These are phyloP conservation scores for Loripinus fragilis DNA, from an alignment of 2,888 invertebrate species.

Conservation along the genomic window DNA sequence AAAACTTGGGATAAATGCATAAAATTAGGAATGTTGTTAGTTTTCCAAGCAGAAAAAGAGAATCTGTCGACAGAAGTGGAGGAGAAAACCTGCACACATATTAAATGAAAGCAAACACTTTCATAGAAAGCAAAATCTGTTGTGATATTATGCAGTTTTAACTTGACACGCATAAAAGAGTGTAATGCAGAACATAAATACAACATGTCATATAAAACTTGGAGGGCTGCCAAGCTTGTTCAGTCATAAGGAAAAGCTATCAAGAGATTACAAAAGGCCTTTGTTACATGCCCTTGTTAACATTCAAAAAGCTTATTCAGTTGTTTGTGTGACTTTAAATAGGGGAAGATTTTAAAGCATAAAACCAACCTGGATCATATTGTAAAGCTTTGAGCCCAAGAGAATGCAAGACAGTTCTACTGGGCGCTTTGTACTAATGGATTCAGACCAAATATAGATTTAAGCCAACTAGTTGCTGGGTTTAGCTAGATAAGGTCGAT, in stretches of 20 bases:
- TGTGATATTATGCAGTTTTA: too few species aligned
- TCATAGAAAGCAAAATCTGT: too few species aligned
- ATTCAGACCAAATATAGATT: constrained; percentile 11
- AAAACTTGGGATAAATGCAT: too few species aligned
- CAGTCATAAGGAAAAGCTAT: not conserved
- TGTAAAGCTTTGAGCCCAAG: not conserved
- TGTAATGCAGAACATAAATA: constrained; percentile 8
- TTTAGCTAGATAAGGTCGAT: not conserved
- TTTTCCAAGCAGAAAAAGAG: too few species aligned
- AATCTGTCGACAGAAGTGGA: too few species aligned
- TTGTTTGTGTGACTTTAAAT: not conserved
- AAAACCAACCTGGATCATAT: not conserved
- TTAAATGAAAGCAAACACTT: too few species aligned
- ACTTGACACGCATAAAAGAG: not conserved
- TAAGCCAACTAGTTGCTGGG: not conserved
- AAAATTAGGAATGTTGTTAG: too few species aligned
- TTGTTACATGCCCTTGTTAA: not conserved
- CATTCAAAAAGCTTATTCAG: constrained; percentile 8
- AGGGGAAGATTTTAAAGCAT: not conserved
- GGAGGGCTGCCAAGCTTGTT: not conserved
- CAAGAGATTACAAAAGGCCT: not conserved
- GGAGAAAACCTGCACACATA: too few species aligned
- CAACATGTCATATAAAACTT: constrained; percentile 5
- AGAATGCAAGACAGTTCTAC: not conserved
- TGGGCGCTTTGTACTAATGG: not conserved